Evolutionary conservation across 2,888 invertebrate species (phyloP), one percentile per base, ranked within the genome.

Genomic region (Thera obeliscata): DNA sequence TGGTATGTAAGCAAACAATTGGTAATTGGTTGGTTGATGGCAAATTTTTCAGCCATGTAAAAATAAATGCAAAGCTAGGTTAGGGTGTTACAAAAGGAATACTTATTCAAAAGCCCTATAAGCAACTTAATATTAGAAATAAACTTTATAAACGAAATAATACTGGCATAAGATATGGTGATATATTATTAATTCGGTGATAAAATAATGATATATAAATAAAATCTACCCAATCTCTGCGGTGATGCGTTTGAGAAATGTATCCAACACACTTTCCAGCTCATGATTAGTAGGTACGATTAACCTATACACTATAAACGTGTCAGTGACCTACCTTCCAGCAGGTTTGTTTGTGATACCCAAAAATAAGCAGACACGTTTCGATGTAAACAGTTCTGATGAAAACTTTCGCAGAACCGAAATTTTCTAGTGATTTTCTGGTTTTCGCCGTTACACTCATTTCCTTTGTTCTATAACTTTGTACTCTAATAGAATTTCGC

Each of bases 311-410:
- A 71, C 70, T 12, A 72, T 76, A 73, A 76, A 76, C 65, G 66
- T 73, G 78, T 80, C 81, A 76, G 67, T 74, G 78, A 77, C 70
- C 80, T 73, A 50, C 68, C 49, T 66, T 58, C 60, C 65, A 69
- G 70, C 74, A 72, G 63, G 58, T 48, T 43, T 55, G 61, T 60
- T 65, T 60, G 65, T 56, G 73, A 73, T 73, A 78, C 73, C 68
- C 68, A 66, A 78, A 80, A 80, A 76, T 74, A 72, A 74, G 72
- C 63, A 67, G 73, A 75, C 70, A 59, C 56, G 69, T 55, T n/a
- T 8, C 6, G 57, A 35, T 36, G 60, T 60, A 70, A 72, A 67
- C 66, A 64, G 41, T 22, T 54, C 12, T 49, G 52, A 57, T 67
- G 67, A 63, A 59, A 59, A 11, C 11, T 35, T 55, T 61, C 8